phyloP scores from a whole-genome alignment of 1,140 invertebrate species.

The Periplaneta americana region DNA sequence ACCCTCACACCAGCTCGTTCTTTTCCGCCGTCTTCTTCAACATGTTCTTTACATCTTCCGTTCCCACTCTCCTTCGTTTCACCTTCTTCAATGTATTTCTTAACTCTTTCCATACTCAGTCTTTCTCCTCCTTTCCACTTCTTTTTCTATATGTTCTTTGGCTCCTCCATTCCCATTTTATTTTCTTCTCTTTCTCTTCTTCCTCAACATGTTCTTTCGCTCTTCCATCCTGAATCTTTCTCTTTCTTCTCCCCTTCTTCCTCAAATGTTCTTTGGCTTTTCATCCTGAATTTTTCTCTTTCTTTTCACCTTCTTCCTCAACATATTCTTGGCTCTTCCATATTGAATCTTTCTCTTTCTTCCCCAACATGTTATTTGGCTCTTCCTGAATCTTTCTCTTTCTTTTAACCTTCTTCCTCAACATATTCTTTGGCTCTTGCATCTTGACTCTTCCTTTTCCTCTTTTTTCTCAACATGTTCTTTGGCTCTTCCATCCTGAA shows the following conservation, averaged over 20 bases:
- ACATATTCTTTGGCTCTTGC: background rate
- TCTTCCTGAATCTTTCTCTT: background rate
- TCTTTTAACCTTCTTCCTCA: background rate
- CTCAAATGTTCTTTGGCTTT: background rate
- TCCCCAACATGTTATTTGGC: background rate
- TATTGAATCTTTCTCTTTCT: background rate
- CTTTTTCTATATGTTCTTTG: background rate
- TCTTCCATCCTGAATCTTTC: too few relatives aligned
- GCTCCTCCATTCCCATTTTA: background rate
- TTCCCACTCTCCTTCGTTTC: background rate
- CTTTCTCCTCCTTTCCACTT: background rate
- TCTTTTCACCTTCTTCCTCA: too few relatives aligned
- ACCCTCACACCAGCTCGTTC: too few relatives aligned
- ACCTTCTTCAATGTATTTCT: background rate
- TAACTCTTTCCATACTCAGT: background rate
- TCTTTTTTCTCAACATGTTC: too few relatives aligned
- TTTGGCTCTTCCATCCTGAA: too few relatives aligned
- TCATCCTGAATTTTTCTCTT: too few relatives aligned
- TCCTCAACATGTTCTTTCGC: too few relatives aligned
- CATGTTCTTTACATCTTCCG: background rate
- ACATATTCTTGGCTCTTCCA: too few relatives aligned
- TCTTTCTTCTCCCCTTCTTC: background rate
- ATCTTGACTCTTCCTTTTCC: background rate
- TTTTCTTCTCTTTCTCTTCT: background rate
- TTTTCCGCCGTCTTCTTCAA: background rate